These are phyloP conservation scores for Sylvietta virens DNA, from an alignment of 2,113 vertebrate genomes.

Conservation along the genomic window DNA sequence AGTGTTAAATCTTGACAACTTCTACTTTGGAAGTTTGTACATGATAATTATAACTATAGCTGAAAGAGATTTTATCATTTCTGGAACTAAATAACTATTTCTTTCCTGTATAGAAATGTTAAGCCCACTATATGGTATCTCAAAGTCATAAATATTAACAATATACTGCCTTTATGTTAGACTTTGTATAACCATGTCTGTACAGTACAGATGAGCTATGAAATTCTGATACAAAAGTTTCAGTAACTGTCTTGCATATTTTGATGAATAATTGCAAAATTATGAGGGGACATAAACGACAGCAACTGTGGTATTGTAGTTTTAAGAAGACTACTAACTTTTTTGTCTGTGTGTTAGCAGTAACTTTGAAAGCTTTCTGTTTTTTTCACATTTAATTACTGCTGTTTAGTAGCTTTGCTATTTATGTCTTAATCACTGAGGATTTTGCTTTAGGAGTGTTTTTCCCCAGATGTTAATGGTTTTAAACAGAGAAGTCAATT, in stretches of 20 bases:
- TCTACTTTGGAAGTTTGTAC: slow-evolving; percentile 66
- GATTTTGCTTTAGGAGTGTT: background rate
- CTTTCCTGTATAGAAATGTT: slow-evolving; percentile 62
- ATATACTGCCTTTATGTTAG: slow-evolving; percentile 41
- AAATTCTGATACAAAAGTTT: slow-evolving; percentile 28
- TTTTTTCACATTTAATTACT: slow-evolving; percentile 31
- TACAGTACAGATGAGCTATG: slow-evolving; percentile 22
- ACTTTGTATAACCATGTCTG: slow-evolving; percentile 14
- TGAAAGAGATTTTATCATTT: slow-evolving; percentile 70
- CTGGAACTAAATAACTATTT: slow-evolving; percentile 60
- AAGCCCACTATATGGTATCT: slow-evolving; percentile 53
- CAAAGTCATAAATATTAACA: slow-evolving; percentile 56
- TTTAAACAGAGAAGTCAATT: background rate
- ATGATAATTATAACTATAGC: slow-evolving; percentile 69
- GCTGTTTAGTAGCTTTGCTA: background rate
- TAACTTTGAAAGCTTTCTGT: slow-evolving; percentile 15
- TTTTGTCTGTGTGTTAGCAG: slow-evolving; percentile 9
- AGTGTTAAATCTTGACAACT: slow-evolving; percentile 73
- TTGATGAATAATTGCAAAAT: slow-evolving; percentile 44
- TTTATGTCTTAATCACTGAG: background rate
- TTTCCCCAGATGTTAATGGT: background rate
- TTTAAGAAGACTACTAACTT: background rate
- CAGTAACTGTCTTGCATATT: slow-evolving; percentile 23
- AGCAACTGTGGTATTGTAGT: background rate
- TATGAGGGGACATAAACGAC: background rate